These are phyloP conservation scores for Pitangus sulphuratus DNA, from an alignment of 2,797 vertebrate species.

Conservation along the genomic window DNA sequence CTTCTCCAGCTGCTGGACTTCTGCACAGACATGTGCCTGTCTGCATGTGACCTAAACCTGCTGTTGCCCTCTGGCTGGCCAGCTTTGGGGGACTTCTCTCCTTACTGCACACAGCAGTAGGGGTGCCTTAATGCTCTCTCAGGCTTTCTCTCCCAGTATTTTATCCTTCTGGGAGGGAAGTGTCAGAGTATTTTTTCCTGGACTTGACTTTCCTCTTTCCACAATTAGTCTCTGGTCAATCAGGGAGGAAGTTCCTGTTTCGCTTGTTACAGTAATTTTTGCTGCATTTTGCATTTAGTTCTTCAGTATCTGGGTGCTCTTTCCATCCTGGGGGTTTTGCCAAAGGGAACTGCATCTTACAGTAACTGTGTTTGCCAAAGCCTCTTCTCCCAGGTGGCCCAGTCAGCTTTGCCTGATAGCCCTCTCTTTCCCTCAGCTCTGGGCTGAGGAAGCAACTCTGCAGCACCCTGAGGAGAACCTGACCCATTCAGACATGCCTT, in stretches of 20 bases:
- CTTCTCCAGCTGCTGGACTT: not conserved
- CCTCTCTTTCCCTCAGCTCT: not conserved
- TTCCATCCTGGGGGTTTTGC: not conserved
- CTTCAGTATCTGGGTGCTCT: not conserved
- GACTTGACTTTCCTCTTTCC: not conserved
- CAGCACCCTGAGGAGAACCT: not conserved
- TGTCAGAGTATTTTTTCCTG: not conserved
- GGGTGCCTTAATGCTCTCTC: accelerated
- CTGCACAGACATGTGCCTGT: accelerated
- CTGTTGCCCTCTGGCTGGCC: not conserved
- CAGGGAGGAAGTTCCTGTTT: not conserved
- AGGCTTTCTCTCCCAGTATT: not conserved
- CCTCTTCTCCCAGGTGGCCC: not conserved
- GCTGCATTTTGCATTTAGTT: not conserved
- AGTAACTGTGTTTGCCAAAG: not conserved
- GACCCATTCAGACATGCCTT: not conserved
- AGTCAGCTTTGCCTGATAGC: not conserved
- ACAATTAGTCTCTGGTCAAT: not conserved
- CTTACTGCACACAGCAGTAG: accelerated
- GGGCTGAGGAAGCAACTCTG: not conserved
- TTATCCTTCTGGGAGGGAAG: not conserved
- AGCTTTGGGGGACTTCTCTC: not conserved
- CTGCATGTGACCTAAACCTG: not conserved
- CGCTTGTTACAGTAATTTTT: accelerated
- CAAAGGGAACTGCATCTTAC: not conserved